These are phyloP conservation scores for Euschistus heros DNA, from an alignment of 1,140 invertebrate genomes.

Conservation along the genomic window DNA sequence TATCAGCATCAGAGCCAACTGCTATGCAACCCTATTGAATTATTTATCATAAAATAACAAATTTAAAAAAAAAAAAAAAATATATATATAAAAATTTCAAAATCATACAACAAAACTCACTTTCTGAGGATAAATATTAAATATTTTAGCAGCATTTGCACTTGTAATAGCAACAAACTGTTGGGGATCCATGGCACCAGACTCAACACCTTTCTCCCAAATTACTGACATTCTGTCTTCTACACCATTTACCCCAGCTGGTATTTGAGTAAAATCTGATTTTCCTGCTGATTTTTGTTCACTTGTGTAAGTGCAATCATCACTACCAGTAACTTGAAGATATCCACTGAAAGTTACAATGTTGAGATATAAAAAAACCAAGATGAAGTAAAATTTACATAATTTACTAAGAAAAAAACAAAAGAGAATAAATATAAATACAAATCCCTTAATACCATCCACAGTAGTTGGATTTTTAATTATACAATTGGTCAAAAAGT, in stretches of 20 bases:
- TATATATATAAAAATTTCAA: no score
- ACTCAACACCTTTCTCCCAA: conserved; percentile 95
- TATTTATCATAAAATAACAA: no score
- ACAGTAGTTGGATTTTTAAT: no score
- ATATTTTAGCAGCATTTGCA: conserved; percentile 92
- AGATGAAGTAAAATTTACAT: no score
- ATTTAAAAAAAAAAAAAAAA: no score
- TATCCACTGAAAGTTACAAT: conserved; percentile 35
- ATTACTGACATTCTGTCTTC: conserved; percentile 95
- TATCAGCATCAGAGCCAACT: conserved; percentile 91
- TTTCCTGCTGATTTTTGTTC: conserved; percentile 84
- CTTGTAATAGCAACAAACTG: conserved; percentile 95
- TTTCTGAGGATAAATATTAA: conserved; percentile 95
- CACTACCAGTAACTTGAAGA: conserved; percentile 86
- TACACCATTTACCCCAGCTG: conserved; percentile 96
- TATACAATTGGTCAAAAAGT: no score
- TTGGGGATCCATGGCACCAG: conserved; percentile 82
- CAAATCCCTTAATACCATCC: no score
- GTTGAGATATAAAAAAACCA: no score
- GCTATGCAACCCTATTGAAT: conserved; percentile 64
- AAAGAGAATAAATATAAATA: no score
- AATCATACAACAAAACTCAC: conserved; percentile 32
- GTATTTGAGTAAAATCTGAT: conserved; percentile 91
- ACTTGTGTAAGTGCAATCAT: conserved; percentile 91
- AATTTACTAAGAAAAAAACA: no score